Conservation (phyloP, 2,113 vertebrate genomes). For the Indicator indicator region DNA sequence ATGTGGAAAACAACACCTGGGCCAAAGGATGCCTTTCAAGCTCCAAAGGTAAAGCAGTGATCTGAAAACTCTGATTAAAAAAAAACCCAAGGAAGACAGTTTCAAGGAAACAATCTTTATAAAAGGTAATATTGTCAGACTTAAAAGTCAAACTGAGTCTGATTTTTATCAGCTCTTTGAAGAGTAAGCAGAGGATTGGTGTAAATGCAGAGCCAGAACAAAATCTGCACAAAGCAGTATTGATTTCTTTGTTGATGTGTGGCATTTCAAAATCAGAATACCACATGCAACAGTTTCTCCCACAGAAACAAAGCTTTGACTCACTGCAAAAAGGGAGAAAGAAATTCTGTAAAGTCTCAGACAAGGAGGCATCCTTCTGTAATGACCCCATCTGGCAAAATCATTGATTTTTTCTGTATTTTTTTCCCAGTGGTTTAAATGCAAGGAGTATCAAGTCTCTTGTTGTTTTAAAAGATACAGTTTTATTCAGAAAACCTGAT, state of each 20-base stretch:
- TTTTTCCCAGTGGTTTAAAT: not conserved
- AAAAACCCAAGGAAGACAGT: not conserved
- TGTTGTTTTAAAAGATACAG: not conserved
- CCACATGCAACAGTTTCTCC: not conserved
- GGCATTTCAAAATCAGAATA: slow-evolving; percentile 32
- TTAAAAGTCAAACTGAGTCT: not conserved
- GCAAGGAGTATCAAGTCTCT: not conserved
- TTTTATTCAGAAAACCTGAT: not conserved
- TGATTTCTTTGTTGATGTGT: slow-evolving; percentile 34
- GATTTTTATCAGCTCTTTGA: not conserved
- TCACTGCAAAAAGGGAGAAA: slow-evolving; percentile 10
- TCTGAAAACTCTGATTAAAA: not conserved
- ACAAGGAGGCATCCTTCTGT: not conserved
- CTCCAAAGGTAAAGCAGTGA: not conserved
- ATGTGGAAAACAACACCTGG: not conserved
- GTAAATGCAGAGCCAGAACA: not conserved
- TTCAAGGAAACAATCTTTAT: not conserved
- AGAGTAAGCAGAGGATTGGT: not conserved
- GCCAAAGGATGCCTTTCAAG: not conserved
- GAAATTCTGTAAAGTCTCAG: slow-evolving; percentile 6
- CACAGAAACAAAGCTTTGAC: not conserved
- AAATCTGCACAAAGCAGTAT: slow-evolving; percentile 1
- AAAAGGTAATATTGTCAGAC: not conserved
- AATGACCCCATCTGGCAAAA: not conserved
- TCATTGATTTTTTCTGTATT: not conserved